Conservation (phyloP, 2,797 vertebrate species). For the Notolepis coatsorum region DNA sequence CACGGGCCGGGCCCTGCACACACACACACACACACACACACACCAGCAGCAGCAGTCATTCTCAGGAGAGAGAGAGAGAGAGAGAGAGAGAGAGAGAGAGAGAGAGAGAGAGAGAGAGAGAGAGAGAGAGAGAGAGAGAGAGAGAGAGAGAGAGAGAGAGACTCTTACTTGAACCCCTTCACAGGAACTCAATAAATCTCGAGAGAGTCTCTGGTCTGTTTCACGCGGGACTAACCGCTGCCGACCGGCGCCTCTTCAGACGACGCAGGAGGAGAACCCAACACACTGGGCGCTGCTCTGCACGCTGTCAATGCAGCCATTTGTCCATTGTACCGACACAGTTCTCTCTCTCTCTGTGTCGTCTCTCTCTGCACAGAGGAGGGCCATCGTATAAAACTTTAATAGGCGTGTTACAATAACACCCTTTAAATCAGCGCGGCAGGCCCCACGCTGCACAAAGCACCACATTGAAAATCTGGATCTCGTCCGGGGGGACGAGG, state of each 20-base stretch:
- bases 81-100: constrained; percentile 13
- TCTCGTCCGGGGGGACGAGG: constrained; percentile 63
- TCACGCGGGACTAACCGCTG: constrained; percentile 4
- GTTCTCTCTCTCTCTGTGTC: constrained; percentile 43
- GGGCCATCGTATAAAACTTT: constrained; percentile 68
- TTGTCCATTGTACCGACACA: constrained; percentile 62
- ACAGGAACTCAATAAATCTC: constrained; percentile 38
- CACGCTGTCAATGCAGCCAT: constrained; percentile 64
- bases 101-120: constrained; percentile 14
- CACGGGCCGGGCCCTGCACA: too few species aligned
- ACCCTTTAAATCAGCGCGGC: constrained; percentile 63
- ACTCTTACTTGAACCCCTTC: constrained; percentile 6
- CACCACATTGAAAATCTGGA: constrained; percentile 68
- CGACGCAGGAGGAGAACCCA: too few species aligned
- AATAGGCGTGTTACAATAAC: constrained; percentile 70
- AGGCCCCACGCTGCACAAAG: constrained; percentile 63
- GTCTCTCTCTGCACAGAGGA: constrained; percentile 52
- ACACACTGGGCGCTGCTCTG: too few species aligned
- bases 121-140: constrained; percentile 10
- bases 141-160: not conserved
- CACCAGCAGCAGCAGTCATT: not conserved
- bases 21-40: not conserved
- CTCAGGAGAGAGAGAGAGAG: constrained; percentile 10
- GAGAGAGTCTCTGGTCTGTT: constrained; percentile 26
- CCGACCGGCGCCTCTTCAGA: constrained; percentile 1